These are phyloP conservation scores for Ivindomyrus marchei DNA, from an alignment of 2,113 vertebrate species.

Conservation along the genomic window DNA sequence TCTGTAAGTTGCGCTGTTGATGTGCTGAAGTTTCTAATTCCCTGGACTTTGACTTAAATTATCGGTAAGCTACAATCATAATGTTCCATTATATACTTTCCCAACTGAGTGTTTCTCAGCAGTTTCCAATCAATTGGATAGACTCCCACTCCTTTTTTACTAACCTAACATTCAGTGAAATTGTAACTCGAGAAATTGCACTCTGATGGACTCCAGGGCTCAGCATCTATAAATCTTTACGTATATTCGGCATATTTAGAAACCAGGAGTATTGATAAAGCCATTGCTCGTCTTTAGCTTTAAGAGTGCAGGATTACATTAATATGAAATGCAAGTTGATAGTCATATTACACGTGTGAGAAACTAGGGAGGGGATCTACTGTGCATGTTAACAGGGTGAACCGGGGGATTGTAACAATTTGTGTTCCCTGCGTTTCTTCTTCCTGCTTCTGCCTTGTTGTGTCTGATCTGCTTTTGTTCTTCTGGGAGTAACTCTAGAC, in stretches of 20 bases:
- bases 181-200: neutral
- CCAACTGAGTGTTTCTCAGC: neutral
- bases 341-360: neutral
- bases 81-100: neutral
- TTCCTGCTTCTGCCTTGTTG: neutral
- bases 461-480: neutral
- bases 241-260: neutral
- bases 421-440: neutral
- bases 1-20: neutral
- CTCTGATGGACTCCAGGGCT: neutral
- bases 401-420: neutral
- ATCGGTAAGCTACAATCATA: neutral
- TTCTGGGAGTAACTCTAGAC: neutral
- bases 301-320: neutral
- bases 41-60: neutral
- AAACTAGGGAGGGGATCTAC: neutral
- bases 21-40: neutral
- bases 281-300: neutral
- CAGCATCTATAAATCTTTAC: neutral
- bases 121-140: neutral
- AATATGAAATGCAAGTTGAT: neutral
- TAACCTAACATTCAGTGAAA: neutral
- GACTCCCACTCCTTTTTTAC: neutral
- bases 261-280: neutral
- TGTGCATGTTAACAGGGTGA: neutral